Base-by-base conservation (phyloP, 2,113 vertebrate species). In the Otis tarda region DNA sequence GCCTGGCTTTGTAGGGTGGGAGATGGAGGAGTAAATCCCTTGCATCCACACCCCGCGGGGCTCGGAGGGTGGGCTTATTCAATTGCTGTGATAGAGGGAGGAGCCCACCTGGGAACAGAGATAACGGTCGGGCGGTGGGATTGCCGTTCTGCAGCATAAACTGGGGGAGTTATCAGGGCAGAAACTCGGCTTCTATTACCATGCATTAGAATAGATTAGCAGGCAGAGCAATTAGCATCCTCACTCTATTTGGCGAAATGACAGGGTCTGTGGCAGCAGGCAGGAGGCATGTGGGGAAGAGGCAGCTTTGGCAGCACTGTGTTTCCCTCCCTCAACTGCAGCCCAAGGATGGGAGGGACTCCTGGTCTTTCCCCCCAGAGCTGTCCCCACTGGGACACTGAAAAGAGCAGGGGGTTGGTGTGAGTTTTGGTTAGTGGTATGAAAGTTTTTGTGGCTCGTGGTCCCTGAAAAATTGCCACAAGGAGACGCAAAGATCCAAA, bases 121-220 rank as follows among this genome's bases (percentile, higher is more conserved):
- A 97, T 97, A 97, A 97, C 45, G 73, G 90, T 43, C 41, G 49
- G 74, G 83, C 9, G 22, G 64, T 49, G 68, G 94, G 77, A 70
- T 90, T 74, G 90, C 65, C 0, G 79, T 90, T 96, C 95, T 63
- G 96, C 94, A 9, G 83, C 41, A 12, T 96, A 73, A 95, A 5
- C 95, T 2, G 8, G 43, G 39, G 17, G 90, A 94, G 95, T 97
- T 97, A 97, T 97, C 97, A 89, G 94, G 94, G 93, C 89, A 81
- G 93, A 96, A 97, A 93, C 82, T 92, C 87, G 5, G 96, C 92
- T 97, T 97, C 82, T 93, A 97, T 97, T 97, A 97, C 96, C 97
- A 97, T 97, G 89, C 73, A 97, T 97, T 97, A 97, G 96, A 97
- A 97, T 97, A 97, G 96, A 97, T 97, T 97, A 97, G 87, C 96